These are phyloP conservation scores for Agrilus mali DNA, from an alignment of 2,888 invertebrate genomes.

Conservation along the genomic window DNA sequence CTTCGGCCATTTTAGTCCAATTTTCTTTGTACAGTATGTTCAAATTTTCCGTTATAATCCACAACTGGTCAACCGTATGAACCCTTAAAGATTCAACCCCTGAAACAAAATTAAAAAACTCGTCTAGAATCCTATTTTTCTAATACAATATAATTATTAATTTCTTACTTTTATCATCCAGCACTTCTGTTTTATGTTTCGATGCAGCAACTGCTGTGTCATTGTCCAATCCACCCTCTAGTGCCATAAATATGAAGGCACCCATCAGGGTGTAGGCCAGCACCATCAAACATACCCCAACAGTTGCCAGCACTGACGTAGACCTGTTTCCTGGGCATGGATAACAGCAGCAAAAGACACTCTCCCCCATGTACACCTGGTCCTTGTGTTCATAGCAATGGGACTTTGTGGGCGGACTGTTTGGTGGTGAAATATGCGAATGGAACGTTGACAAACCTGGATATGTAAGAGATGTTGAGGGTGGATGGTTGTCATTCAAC, in stretches of 20 bases:
- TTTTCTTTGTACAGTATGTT: slow-evolving; percentile 85
- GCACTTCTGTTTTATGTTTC: slow-evolving; percentile 42
- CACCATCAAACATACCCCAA: slow-evolving; percentile 74
- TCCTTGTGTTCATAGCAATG: slow-evolving; percentile 30
- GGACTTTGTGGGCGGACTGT: slow-evolving; percentile 29
- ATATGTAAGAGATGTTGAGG: slow-evolving; percentile 20
- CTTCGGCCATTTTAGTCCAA: slow-evolving; percentile 81
- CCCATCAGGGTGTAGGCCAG: slow-evolving; percentile 86
- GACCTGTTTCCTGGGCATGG: slow-evolving; percentile 37
- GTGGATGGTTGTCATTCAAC: too few species aligned
- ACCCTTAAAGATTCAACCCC: slow-evolving; percentile 37
- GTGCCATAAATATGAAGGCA: slow-evolving; percentile 78
- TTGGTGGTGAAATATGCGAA: slow-evolving; percentile 28
- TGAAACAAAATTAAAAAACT: not conserved
- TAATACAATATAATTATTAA: slow-evolving; percentile 5
- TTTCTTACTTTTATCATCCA: slow-evolving; percentile 13
- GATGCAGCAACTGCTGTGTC: slow-evolving; percentile 54
- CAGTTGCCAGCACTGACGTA: slow-evolving; percentile 60
- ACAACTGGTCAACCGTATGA: slow-evolving; percentile 65
- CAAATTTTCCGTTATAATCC: slow-evolving; percentile 76
- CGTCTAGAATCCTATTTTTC: slow-evolving; percentile 10
- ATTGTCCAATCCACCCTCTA: slow-evolving; percentile 49
- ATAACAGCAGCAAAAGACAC: slow-evolving; percentile 44
- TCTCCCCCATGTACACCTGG: slow-evolving; percentile 8
- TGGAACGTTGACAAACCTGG: slow-evolving; percentile 27